These are phyloP conservation scores for Zophobas atratus DNA, from an alignment of 1,140 invertebrate species.

Conservation along the genomic window DNA sequence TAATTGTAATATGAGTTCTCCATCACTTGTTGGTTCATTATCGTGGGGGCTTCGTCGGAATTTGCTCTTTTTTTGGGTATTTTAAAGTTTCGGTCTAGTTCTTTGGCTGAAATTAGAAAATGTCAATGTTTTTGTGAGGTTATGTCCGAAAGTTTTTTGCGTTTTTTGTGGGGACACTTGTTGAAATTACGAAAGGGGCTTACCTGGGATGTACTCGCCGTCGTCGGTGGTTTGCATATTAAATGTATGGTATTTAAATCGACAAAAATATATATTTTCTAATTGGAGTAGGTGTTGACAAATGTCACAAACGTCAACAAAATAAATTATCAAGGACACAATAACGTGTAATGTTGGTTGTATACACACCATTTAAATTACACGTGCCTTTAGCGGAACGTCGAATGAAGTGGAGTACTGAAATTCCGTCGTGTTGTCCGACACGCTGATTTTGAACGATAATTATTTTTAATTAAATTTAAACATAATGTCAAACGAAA, in stretches of 20 bases:
- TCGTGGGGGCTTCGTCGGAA: background rate
- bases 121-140: conserved; percentile 22
- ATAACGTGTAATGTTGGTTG: too few relatives aligned
- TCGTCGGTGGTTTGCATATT: conserved; percentile 45
- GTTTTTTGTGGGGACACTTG: background rate
- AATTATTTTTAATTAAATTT: too few relatives aligned
- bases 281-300: background rate
- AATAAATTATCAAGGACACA: too few relatives aligned
- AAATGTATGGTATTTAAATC: conserved; percentile 1
- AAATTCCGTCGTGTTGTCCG: too few relatives aligned
- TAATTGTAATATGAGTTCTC: conserved; percentile 47
- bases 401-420: too few relatives aligned
- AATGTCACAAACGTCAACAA: conserved; percentile 4
- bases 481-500: too few relatives aligned
- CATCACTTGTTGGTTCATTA: conserved; percentile 14
- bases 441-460: too few relatives aligned
- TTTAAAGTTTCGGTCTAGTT: conserved; percentile 47
- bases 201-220: conserved; percentile 53
- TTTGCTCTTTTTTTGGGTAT: conserved; percentile 44
- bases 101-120: conserved; percentile 13
- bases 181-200: background rate
- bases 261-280: background rate
- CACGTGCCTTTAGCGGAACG: too few relatives aligned
- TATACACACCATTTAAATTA: too few relatives aligned
- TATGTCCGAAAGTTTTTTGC: conserved; percentile 13